Conservation (phyloP, 2,113 vertebrate genomes). For the Pungitius pungitius region DNA sequence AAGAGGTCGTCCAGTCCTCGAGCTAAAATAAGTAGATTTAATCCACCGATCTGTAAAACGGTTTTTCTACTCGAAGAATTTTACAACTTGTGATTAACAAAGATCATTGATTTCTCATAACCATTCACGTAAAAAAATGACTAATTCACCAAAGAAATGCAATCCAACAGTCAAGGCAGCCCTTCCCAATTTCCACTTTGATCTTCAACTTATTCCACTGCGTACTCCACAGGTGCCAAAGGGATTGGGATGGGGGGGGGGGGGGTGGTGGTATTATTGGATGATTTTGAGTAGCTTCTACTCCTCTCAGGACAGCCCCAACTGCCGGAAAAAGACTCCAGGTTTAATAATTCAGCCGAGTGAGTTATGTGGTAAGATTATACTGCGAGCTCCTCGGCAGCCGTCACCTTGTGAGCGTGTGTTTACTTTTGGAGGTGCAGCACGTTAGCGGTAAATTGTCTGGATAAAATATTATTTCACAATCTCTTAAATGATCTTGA, state of each 20-base stretch:
- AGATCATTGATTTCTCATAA: neutral
- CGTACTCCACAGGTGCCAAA: slow-evolving; percentile 26
- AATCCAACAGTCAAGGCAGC: neutral
- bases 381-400: slow-evolving; percentile 50
- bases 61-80: neutral
- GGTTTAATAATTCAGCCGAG: slow-evolving; percentile 75
- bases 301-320: slow-evolving; percentile 36
- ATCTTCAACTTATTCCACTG: slow-evolving; percentile 1
- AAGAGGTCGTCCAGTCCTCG: neutral
- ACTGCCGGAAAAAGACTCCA: slow-evolving; percentile 62
- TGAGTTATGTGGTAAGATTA: slow-evolving; percentile 71
- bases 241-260: neutral
- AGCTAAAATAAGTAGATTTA: neutral
- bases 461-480: neutral
- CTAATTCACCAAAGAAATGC: neutral
- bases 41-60: neutral
- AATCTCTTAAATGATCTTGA: neutral
- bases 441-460: neutral
- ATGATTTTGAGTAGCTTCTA: too few relatives aligned
- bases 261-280: neutral
- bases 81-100: neutral
- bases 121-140: neutral
- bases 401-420: slow-evolving; percentile 20
- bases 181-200: neutral
- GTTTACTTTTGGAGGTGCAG: slow-evolving; percentile 3